Evolutionary conservation across 2,888 invertebrate genomes (phyloP), one percentile per base, ranked within the genome.

Genomic region (Ditula angustiorana): DNA sequence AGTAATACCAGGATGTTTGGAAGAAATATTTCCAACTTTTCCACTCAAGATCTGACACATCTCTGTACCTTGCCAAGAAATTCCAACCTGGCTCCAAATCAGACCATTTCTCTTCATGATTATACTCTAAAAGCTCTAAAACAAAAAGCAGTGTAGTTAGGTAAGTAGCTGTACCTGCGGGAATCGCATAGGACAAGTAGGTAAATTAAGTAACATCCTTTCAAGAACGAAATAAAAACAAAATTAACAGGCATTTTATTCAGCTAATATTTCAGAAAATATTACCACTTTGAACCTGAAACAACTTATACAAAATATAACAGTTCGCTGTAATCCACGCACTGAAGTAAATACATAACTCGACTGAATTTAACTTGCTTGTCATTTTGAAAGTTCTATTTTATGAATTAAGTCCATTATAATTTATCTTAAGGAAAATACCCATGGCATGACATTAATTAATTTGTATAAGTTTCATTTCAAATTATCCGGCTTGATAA

Each of bases 11-110:
- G 57, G 94, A 82, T 67, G 82, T 85, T 47, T 85, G 79, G 57
- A 95, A 80, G 61, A 94, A 92, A 69, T 87, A 93, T 74, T 94
- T 93, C 93, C 95, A 95, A 62, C 93, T 90, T 75, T 86, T 93
- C 96, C 96, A 96, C 88, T 96, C 96, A 77, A 93, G 88, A 85
- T 96, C 96, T 19, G 96, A 94, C 23, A 88, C 84, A 87, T 96
- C 96, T 86, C 94, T 94, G 68, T 92, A 92, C 73, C 94, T 88
- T 26, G 87, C 82, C 52, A 95, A 71, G 73, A 94, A 84, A 8
- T 76, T 73, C 95, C 95, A 95, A 30, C 95, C 95, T 57, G 88
- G 83, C 69, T 81, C 82, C 73, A 95, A 94, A 78, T 95, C 95
- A 67, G 74, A 77, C 35, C 90, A 70, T 37, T 76, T 69, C 60